Evolutionary conservation across 2,797 vertebrate species (phyloP), one percentile per base, ranked within the genome.

Genomic region (Parotocinclus haroldoi): DNA sequence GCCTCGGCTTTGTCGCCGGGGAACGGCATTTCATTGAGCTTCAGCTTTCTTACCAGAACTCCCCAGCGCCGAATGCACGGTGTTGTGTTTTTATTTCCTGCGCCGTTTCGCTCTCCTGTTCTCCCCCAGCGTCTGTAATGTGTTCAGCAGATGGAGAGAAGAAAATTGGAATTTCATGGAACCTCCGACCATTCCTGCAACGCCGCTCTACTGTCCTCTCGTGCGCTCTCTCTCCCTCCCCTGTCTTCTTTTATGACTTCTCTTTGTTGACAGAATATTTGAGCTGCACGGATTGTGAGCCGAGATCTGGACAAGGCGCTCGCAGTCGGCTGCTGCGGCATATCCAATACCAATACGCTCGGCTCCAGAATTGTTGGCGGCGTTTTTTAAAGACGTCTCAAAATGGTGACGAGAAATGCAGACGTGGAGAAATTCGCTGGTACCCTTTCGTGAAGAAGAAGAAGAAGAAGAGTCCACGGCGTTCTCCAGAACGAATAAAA

Each of bases 141-240:
- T 92, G 87, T 89, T 90, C 71, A 86, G 76, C 92, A 95, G 89
- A 92, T 93, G 91, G 89, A 79, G 72, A 83, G 76, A 78, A 79
- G 76, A 79, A 69, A 71, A 82, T 84, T 81, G 64, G 68, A 74
- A 82, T 82, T 82, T 81, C 82, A 87, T 79, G 82, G 85, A 80
- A 67, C 63, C 78, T 79, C 78, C 62, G 74, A 77, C 78, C 76
- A 65, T 61, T 77, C 76, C 73, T 82, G 79, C 85, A 82, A 84
- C 62, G 62, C 76, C 82, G 82, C 85, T 85, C 58, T 85, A 78
- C 76, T 73, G 73, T 81, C 78, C 69, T 52, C 52, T 38, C 37
- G 40, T 19, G 19, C 50, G 53, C 42, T 56, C 36, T 40, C 5
- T 12, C 12, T 7, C 14, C 50, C 38, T 12, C 49, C 7, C 55